A percentile compares a stretch with the other conserved stretches of the same genome.
These are phyloP conservation scores for Aquatica leii DNA, from an alignment of 2,888 invertebrate species.

Conservation along the genomic window DNA sequence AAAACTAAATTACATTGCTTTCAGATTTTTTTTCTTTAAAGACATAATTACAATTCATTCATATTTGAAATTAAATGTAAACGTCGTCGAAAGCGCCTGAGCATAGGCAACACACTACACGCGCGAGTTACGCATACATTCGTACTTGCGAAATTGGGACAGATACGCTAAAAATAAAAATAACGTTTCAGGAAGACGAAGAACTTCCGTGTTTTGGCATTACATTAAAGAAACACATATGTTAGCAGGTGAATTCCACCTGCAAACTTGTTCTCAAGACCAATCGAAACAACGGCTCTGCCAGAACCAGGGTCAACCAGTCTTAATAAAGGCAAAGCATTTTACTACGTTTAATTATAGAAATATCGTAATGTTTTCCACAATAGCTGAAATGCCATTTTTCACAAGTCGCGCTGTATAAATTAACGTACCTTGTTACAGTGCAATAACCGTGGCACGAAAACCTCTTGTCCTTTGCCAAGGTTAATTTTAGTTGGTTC, in stretches of 20 bases:
- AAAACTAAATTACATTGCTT: too few species aligned
- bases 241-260: constrained; percentile 43
- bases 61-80: too few species aligned
- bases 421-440: too few species aligned
- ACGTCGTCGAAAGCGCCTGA: neutral
- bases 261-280: constrained; percentile 32
- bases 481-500: too few species aligned
- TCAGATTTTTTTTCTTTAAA: too few species aligned
- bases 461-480: too few species aligned
- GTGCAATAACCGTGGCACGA: too few species aligned
- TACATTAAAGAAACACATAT: constrained; percentile 32
- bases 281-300: neutral
- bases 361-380: too few species aligned
- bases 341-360: too few species aligned
- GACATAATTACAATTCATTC: too few species aligned
- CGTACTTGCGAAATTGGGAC: neutral
- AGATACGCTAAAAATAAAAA: constrained; percentile 1
- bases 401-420: too few species aligned
- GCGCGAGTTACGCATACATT: neutral
- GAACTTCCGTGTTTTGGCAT: constrained; percentile 25
- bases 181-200: constrained; percentile 9
- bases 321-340: neutral
- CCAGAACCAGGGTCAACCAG: constrained; percentile 9
- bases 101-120: neutral
- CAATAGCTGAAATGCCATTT: too few species aligned